These are phyloP conservation scores for Diarsia mendica DNA, from an alignment of 2,888 invertebrate species.

Conservation along the genomic window DNA sequence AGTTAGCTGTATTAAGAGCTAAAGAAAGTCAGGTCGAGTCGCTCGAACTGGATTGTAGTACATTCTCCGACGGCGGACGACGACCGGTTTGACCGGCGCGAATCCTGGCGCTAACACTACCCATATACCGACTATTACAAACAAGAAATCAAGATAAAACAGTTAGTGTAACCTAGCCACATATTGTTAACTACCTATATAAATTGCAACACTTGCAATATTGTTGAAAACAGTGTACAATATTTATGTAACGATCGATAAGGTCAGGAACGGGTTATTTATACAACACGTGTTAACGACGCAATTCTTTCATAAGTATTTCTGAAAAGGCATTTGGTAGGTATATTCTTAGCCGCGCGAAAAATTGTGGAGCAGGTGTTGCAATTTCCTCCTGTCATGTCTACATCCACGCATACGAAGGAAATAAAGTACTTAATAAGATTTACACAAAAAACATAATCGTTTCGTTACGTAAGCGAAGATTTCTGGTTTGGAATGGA, in stretches of 20 bases:
- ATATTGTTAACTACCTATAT: conserved; percentile 48
- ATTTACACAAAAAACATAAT: conserved; percentile 49
- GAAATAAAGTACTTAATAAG: conserved; percentile 43
- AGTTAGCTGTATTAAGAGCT: conserved; percentile 72
- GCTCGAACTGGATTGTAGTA: conserved; percentile 83
- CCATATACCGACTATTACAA: conserved; percentile 67
- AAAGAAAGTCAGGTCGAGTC: conserved; percentile 84
- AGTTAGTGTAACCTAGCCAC: conserved; percentile 41
- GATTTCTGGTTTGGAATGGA: conserved; percentile 57
- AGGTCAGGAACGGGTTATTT: conserved; percentile 72
- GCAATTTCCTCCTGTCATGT: conserved; percentile 54
- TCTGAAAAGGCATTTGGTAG: conserved; percentile 57
- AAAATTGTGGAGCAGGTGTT: conserved; percentile 46
- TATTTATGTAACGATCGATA: conserved; percentile 75
- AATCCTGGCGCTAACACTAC: conserved; percentile 83
- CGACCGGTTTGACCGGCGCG: conserved; percentile 88
- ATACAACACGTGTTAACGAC: conserved; percentile 65
- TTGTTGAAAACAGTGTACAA: conserved; percentile 63
- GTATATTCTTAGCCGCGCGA: conserved; percentile 54
- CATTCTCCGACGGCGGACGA: conserved; percentile 75
- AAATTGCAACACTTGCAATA: conserved; percentile 52
- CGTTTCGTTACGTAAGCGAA: conserved; percentile 53
- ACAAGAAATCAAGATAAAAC: conserved; percentile 65
- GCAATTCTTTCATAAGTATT: conserved; percentile 47
- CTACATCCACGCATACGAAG: conserved; percentile 23